Evolutionary conservation across 1,140 invertebrate species (phyloP), one percentile per base, ranked within the genome.

Genomic region (Mamestra configurata): DNA sequence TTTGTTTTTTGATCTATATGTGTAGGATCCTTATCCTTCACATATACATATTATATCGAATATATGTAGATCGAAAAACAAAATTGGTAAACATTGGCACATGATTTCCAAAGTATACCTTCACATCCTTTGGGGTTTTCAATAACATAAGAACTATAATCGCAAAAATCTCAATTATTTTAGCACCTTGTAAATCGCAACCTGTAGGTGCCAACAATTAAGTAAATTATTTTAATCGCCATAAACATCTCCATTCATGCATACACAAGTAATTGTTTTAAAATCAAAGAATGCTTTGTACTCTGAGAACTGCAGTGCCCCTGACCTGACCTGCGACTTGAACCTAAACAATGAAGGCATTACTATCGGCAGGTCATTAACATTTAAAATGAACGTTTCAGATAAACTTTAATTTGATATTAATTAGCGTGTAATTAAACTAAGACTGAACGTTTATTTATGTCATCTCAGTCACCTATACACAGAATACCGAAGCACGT

Each of bases 261-360:
- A 43, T 40, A 15, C 7, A 75, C 40, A 66, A 66, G 18, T 75
- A 75, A 75, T 75, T 75, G 35, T 22, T 40, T 24, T 75, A 43
- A 1, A n/a, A 57, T 40, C 7, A 59, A 72, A 72, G 27, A 35
- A 40, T 59, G 35, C 13, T 43, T 75, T 43, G 35, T 59, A 40
- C 53, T 59, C 18, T 59, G 53, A 59, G 51, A 59, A 75, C 71
- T 22, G 35, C 11, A 43, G 18, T 59, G 71, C 53, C 71, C 71
- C 22, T 75, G 71, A 75, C 71, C 71, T 57, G 53, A 40, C 71
- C 51, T 35, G 71, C 53, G 71, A 59, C 51, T 75, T 75, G 51
- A 55, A 75, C 71, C 71, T 59, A 75, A 57, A 75, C 71, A 75
- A 43, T 75, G 31, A 75, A 75, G 71, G 53, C 71, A 40, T 37